Evolutionary conservation across 2,888 invertebrate genomes (phyloP).

Genomic region (Caenorhabditis wallacei): DNA sequence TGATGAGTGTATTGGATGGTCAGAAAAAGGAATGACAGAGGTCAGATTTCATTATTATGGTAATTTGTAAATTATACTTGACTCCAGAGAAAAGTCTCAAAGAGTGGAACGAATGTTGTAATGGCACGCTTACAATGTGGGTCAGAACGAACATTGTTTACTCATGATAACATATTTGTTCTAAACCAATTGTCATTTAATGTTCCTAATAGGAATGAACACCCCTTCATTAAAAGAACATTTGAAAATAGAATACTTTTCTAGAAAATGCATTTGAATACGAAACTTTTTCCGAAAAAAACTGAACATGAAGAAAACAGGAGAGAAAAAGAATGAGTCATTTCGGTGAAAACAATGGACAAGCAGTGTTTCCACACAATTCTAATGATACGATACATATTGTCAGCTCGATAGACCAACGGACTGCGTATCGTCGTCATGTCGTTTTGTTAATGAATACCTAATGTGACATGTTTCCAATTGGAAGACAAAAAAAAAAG

Average conservation of each 20-base stretch:
- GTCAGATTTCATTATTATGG: constrained; percentile 1
- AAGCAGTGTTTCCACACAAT: background rate
- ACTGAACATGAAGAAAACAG: background rate
- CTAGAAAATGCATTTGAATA: background rate
- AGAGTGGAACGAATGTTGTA: background rate
- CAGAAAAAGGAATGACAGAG: background rate
- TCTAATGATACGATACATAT: constrained; percentile 34
- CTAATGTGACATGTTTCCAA: constrained; percentile 58
- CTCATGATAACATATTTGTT: constrained; percentile 11
- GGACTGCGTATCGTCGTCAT: constrained; percentile 45
- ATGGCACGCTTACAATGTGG: constrained; percentile 14
- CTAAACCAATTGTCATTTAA: constrained; percentile 6
- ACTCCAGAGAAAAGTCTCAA: background rate
- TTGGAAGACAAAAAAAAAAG: background rate
- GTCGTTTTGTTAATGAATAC: constrained; percentile 57
- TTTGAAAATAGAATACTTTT: too few relatives aligned
- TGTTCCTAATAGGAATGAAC: background rate
- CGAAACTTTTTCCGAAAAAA: background rate
- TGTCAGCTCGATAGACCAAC: constrained; percentile 46
- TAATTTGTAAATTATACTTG: background rate
- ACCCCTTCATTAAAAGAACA: background rate
- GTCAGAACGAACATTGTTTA: constrained; percentile 17
- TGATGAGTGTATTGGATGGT: background rate
- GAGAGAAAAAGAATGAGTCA: constrained; percentile 26
- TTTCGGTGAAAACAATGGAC: constrained; percentile 25